Percentiles rank a stretch among this genome's conserved stretches.
phyloP scores from a whole-genome alignment of 2,113 vertebrate species.

The Gymnobelideus leadbeateri region DNA sequence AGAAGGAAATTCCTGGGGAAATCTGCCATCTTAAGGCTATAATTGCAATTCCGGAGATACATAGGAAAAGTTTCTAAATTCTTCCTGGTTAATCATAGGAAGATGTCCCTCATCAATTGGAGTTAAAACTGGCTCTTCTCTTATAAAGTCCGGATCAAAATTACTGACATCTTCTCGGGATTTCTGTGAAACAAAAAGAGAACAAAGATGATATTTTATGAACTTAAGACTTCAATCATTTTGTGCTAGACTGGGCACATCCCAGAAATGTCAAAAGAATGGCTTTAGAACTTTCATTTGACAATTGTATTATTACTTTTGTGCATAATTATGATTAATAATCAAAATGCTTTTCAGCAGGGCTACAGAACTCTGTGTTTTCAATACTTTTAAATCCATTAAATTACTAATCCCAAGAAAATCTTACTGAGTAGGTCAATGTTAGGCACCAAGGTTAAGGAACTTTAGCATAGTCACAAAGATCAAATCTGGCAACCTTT shows the following conservation, averaged over 20 bases:
- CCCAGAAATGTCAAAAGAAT: not conserved
- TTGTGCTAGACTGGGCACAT: not conserved
- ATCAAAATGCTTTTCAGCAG: not conserved
- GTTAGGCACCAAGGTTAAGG: not conserved
- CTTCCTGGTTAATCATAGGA: conserved; percentile 94
- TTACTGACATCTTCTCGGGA: conserved; percentile 97
- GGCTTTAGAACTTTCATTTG: not conserved
- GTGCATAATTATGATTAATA: conserved; percentile 19
- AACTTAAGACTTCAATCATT: not conserved
- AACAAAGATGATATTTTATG: conserved; percentile 64
- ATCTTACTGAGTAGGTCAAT: conserved; percentile 47
- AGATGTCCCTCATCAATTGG: conserved; percentile 94
- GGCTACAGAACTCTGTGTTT: not conserved
- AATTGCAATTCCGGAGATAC: conserved; percentile 89
- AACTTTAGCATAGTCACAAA: conserved; percentile 14
- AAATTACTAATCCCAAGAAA: conserved; percentile 41
- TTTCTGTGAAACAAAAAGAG: conserved; percentile 89
- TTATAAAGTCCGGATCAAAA: conserved; percentile 98
- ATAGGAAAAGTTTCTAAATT: conserved; percentile 97
- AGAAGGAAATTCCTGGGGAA: conserved; percentile 75
- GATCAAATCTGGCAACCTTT: not conserved
- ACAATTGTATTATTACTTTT: conserved; percentile 9
- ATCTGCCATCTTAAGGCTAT: conserved; percentile 69
- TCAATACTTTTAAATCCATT: conserved; percentile 47
- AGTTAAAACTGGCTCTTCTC: conserved; percentile 95